Evolutionary conservation across 2,113 vertebrate species (phyloP), one percentile per base, ranked within the genome.

Genomic region (Gracilinanus agilis): DNA sequence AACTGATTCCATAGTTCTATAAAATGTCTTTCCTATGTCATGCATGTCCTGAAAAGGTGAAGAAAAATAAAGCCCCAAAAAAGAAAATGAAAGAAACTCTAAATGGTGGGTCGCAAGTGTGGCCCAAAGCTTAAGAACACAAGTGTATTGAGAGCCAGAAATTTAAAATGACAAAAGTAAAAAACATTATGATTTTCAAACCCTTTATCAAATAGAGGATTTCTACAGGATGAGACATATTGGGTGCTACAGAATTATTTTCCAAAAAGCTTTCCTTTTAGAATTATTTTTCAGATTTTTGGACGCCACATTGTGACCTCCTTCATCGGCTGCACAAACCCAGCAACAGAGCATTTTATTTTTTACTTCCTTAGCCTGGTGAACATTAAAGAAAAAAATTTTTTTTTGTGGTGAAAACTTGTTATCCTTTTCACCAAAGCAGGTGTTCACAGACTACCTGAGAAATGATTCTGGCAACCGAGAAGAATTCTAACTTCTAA

Each of bases 21-120:
- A 91, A 94, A 94, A 67, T 24, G 3, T 91, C 53, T 93, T 96
- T 98, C 96, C 97, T 97, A 98, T 97, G 96, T 95, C 97, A 98
- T 97, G 95, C 97, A 97, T 91, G 88, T 95, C 90, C 95, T 95
- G 0, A 53, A 94, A 90, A 94, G 29, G n/a, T 91, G 55, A 91
- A 93, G 55, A 83, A 91, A 56, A 55, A 75, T 44, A 53, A 13
- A 56, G 24, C 2, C 49, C 0, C 49, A 90, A 89, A 40, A 94
- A 88, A 24, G 92, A 53, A 92, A 58, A 90, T 1, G 24, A 40
- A 0, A 75, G 0, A 53, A 83, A 83, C n/a, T 40, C 40, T 83
- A 83, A 54, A 56, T 34, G 75, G 0, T 25, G 54, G 75, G 92
- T 53, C 94, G 40, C 44, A 44, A 61, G 12, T 2, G 54, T 9